Base-by-base conservation (phyloP, 2,797 vertebrate genomes). In the Nyctibius grandis region DNA sequence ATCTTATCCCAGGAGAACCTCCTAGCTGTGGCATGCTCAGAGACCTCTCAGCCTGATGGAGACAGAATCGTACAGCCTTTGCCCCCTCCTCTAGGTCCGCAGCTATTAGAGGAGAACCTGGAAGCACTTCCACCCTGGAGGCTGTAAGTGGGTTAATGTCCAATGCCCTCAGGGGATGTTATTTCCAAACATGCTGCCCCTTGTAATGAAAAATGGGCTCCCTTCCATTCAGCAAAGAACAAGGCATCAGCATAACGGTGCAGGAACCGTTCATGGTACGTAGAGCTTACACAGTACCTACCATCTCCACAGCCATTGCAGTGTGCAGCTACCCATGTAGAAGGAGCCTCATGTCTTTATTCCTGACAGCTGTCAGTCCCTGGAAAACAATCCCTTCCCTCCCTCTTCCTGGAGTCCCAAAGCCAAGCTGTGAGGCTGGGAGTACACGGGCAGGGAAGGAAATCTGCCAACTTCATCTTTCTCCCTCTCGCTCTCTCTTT, bases 321-420 rank as follows among this genome's bases (percentile, higher is more conserved):
- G 73, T 36, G 69, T 60, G 34, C 78, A 50, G 72, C 47, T 82
- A 26, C 40, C 25, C 36, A 6, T 83, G 75, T 2, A 78, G 76
- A 89, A 93, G 69, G 31, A 85, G 34, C 45, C 57, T 81, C 64
- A 29, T 9, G 18, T 79, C 78, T 96, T 82, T 68, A 72, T 31
- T 91, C 72, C 79, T 93, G 91, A 85, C 92, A 96, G 73, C 80
- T 95, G 77, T 70, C 88, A 85, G 56, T 94, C 88, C 69, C 88
- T 76, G 75, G 86, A 83, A 91, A 92, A 94, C 81, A 69, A 77
- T 74, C 81, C 34, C 47, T 89, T 92, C 60, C 59, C 36, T 94
- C 64, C 64, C 61, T 78, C 57, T 90, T 88, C 68, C 81, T 3
- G 5, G 23, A 90, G 86, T 89, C 61, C 47, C 53, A 69, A 61